Base-by-base conservation (phyloP, 2,113 vertebrate genomes). In the Empidonax traillii region DNA sequence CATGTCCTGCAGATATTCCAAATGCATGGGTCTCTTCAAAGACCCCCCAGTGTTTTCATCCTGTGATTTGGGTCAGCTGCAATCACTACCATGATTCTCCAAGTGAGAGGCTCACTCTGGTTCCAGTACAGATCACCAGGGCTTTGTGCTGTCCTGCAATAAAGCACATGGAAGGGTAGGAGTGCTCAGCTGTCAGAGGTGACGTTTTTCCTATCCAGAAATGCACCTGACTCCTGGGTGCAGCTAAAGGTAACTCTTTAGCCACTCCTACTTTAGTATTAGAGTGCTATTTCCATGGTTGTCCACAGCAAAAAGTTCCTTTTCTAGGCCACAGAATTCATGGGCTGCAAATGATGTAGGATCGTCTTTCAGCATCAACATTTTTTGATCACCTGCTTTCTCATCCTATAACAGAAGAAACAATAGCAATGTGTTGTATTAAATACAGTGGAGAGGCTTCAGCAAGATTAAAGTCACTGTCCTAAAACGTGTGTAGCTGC, bases 41-140 rank as follows among this genome's bases (percentile, higher is more conserved):
- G 27, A 23, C 3, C 11, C 11, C 18, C 14, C 28, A 46, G 13
- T 7, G 6, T 73, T 68, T 90, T 83, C 33, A 46, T 37, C 24
- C 14, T 9, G 6, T 10, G 30, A 49, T 71, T 69, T 86, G 35
- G 39, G 31, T 18, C 31, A 56, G 37, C 22, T 61, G 37, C 0
- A 0, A 23, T 76, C 47, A 10, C 56, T 41, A 28, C 15, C 28
- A 37, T 2, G 0, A 0, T 23, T 76, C 24, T 73, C 30, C 31
- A 55, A 72, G 22, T 35, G 4, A 72, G 8, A n/a, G 5, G 12
- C 12, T 68, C 27, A 41, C 11, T 6, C 13, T 41, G 13, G 5
- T 61, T 61, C 66, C 25, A 17, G 9, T 18, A 30, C 0, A 2
- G 49, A 22, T 52, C n/a, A 53, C 30, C 28, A 47, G 30, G 55